Evolutionary conservation across 2,888 invertebrate species (phyloP).

Genomic region (Drosophila gaucha): DNA sequence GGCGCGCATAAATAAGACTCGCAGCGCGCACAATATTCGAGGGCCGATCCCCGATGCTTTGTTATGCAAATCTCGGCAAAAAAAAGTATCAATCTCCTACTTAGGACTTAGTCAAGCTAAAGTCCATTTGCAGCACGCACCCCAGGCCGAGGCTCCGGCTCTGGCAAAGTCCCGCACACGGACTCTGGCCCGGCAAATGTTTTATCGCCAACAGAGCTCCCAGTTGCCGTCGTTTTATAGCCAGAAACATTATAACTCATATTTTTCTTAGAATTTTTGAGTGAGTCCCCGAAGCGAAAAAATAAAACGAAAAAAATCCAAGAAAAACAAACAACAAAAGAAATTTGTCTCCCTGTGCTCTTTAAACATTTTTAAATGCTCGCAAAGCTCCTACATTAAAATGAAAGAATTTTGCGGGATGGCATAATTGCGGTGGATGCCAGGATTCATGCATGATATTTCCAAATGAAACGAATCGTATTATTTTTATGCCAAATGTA

Average conservation of each 20-base stretch:
- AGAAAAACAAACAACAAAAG: conserved; percentile 11
- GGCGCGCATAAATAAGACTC: conserved; percentile 66
- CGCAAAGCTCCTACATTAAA: conserved; percentile 16
- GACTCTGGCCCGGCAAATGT: conserved; percentile 2
- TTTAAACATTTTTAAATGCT: conserved; percentile 34
- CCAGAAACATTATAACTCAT: conserved; percentile 49
- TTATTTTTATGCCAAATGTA: conserved; percentile 48
- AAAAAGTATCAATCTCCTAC: conserved; percentile 58
- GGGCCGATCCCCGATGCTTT: conserved; percentile 46
- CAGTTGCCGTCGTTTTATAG: conserved; percentile 26
- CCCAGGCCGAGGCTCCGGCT: not conserved
- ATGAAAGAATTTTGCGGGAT: conserved; percentile 21
- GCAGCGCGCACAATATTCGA: conserved; percentile 13
- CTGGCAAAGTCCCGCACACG: not conserved
- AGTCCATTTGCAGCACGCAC: conserved; percentile 49
- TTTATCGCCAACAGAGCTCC: conserved; percentile 36
- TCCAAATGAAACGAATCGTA: conserved; percentile 41
- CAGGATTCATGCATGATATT: conserved; percentile 26
- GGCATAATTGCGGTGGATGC: conserved; percentile 31
- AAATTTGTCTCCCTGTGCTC: conserved; percentile 16
- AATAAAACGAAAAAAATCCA: not conserved
- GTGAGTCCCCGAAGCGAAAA: conserved; percentile 22
- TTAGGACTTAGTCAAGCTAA: conserved; percentile 40
- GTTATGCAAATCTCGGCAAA: conserved; percentile 67
- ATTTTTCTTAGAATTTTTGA: conserved; percentile 47